These are phyloP conservation scores for Xestia sexstrigata DNA, from an alignment of 2,888 invertebrate species.

Conservation along the genomic window DNA sequence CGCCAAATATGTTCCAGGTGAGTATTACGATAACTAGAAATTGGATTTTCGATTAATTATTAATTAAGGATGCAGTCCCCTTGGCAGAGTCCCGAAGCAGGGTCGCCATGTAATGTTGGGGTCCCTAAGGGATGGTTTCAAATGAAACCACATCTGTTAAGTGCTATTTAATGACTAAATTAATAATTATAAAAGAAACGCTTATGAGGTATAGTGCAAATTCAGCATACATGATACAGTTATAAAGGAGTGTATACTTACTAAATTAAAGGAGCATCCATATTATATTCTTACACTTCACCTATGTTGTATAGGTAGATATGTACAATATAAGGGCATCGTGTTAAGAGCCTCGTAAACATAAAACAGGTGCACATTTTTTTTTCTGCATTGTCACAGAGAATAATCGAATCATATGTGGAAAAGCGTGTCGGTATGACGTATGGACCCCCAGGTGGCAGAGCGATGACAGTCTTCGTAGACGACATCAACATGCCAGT, in stretches of 20 bases:
- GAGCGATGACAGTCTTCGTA: constrained; percentile 96
- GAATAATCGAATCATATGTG: constrained; percentile 96
- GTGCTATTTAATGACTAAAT: no score
- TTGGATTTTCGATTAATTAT: neutral
- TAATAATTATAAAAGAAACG: no score
- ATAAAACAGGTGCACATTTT: neutral
- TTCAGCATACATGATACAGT: no score
- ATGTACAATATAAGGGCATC: neutral
- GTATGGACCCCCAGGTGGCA: constrained; percentile 96
- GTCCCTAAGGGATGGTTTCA: no score
- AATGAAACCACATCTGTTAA: no score
- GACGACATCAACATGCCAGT: constrained; percentile 98
- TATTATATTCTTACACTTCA: no score
- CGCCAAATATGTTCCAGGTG: constrained; percentile 97
- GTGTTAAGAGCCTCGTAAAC: neutral
- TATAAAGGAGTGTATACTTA: no score
- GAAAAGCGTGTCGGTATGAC: constrained; percentile 97
- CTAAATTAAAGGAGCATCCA: no score
- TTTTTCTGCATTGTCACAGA: constrained; percentile 83
- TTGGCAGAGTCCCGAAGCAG: no score
- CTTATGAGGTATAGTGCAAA: no score
- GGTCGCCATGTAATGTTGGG: no score
- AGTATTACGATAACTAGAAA: constrained; percentile 27
- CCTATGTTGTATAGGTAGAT: neutral
- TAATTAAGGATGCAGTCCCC: neutral